Conservation (phyloP, 1,140 invertebrate species). For the Nasonia vitripennis region DNA sequence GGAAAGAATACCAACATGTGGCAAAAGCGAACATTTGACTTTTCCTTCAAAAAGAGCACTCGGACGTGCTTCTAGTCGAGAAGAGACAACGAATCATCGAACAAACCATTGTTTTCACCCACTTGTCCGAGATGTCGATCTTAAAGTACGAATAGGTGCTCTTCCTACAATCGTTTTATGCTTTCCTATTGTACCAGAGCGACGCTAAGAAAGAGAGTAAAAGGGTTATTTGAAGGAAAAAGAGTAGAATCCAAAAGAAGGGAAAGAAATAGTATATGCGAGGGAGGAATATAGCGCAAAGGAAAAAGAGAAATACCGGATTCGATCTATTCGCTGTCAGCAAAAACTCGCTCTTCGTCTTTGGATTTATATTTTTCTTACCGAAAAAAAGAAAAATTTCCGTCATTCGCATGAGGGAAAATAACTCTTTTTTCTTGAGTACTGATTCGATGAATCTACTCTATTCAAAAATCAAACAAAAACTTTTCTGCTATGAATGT, state of each 20-base stretch:
- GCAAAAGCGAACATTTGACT: neutral
- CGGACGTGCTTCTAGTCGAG: neutral
- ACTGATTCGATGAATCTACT: neutral
- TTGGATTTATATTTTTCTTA: neutral
- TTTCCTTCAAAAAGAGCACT: neutral
- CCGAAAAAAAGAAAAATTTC: neutral
- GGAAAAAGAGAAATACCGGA: neutral
- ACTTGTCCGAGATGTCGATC: conserved; percentile 59
- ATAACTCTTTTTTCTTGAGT: neutral
- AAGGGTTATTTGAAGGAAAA: conserved; percentile 18
- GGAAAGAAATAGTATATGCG: conserved; percentile 35
- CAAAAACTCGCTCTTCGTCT: neutral
- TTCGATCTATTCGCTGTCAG: neutral
- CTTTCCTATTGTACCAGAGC: conserved; percentile 8
- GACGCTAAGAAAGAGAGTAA: conserved; percentile 39
- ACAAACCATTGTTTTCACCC: conserved; percentile 63
- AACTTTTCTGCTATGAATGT: neutral
- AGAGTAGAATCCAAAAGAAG: conserved; percentile 32
- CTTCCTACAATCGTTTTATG: conserved; percentile 42
- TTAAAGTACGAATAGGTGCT: conserved; percentile 21
- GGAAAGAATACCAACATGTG: neutral
- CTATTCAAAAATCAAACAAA: neutral
- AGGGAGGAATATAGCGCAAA: conserved; percentile 35
- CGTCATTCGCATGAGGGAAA: neutral
- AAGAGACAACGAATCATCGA: conserved; percentile 50